These are phyloP conservation scores for Helogale parvula DNA, from an alignment of 2,113 vertebrate species.

Conservation along the genomic window DNA sequence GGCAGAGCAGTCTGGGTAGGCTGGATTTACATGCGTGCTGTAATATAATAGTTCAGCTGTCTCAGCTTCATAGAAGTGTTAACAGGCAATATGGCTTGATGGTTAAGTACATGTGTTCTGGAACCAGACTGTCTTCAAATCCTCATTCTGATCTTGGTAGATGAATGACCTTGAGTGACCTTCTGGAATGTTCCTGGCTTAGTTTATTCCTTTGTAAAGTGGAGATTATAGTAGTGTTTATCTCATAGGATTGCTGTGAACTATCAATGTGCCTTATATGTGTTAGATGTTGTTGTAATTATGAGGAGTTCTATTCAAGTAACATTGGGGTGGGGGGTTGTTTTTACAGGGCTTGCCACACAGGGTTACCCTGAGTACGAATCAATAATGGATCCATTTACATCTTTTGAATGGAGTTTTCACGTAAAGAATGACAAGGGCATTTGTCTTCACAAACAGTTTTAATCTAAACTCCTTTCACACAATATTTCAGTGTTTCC, in stretches of 20 bases:
- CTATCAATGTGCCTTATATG: not conserved
- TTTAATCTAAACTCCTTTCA: constrained; percentile 27
- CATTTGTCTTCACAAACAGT: not conserved
- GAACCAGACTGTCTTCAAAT: constrained; percentile 7
- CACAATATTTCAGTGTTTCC: not conserved
- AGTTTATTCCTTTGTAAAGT: not conserved
- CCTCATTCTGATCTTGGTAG: not conserved
- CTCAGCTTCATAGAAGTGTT: not conserved
- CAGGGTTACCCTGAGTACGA: not conserved
- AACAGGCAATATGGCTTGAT: not conserved
- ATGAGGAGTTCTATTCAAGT: not conserved
- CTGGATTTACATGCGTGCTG: constrained; percentile 54
- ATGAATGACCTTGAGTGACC: constrained; percentile 2
- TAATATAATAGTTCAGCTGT: constrained; percentile 56
- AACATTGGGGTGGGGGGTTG: not conserved
- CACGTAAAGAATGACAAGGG: not conserved
- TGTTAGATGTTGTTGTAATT: not conserved
- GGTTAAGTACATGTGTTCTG: not conserved
- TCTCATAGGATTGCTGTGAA: not conserved
- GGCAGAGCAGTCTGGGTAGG: constrained; percentile 11
- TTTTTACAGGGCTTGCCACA: not conserved
- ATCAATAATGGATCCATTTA: not conserved
- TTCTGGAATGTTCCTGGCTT: not conserved
- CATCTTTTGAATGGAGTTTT: not conserved
- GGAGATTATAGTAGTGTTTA: not conserved